Base-by-base conservation (phyloP, 2,888 invertebrate species). In the Archaeoteleia sp. region DNA sequence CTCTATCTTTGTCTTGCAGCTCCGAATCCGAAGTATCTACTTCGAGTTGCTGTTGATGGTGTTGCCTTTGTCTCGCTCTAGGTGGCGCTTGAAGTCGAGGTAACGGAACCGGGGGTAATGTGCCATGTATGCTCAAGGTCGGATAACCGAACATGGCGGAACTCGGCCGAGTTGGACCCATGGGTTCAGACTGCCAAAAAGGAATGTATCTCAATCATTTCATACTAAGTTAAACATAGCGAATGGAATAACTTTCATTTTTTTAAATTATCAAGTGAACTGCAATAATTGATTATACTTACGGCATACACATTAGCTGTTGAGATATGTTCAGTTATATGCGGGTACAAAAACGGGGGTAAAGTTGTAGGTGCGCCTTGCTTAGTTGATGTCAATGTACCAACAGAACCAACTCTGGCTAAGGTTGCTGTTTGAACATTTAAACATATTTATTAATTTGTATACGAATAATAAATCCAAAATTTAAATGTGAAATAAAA, bases 281-380 rank as follows among this genome's bases (percentile, higher is more conserved):
- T n/a, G n/a, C n/a, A n/a, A n/a, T n/a, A n/a, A n/a, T n/a, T n/a
- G n/a, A n/a, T n/a, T n/a, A n/a, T n/a, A n/a, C 42, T 43, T 84
- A 95, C 94, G 78, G 92, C 94, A 79, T 95, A 95, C 74, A 95
- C 92, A 79, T 93, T 94, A 0, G 93, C 91, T 74, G 94, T 93
- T 0, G 93, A 93, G 92, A 95, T 93, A 0, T 93, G 94, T 79
- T 96, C 95, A 0, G 94, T 93, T 45, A 95, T 92, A 77, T 95
- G 95, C 0, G 95, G 95, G 95, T 95, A 95, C 77, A 85, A 76
- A 78, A 94, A 95, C 0, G 94, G 93, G 0, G 93, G 92, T 27
- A 84, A 69, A 69, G 78, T 83, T 1, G 81, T 73, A 1, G 85
- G 85, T 12, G 83, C 82, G 6, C 85, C 85, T 74, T 85, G 85